Evolutionary conservation across 2,113 vertebrate species (phyloP), one percentile per base, ranked within the genome.

Genomic region (Dinomys branickii): DNA sequence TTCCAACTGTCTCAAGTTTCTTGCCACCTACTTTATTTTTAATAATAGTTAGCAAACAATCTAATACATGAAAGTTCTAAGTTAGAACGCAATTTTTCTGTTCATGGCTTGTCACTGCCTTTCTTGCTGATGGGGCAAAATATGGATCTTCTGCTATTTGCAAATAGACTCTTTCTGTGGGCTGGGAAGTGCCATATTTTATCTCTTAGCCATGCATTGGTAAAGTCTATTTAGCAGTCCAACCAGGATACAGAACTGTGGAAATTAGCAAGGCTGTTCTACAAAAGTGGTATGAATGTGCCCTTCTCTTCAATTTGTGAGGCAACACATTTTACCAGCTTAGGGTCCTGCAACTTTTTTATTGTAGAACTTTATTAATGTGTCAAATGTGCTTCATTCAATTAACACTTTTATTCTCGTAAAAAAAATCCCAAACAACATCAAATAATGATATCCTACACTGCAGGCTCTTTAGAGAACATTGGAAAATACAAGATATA

Each of bases 1-100:
- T 52, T 95, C 94, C 44, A 67, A 71, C 71, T 92, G 54, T 93
- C 63, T 91, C 67, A 90, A 71, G 87, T 75, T 90, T 93, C 88
- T 90, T 90, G 78, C 24, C 54, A 69, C 38, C 77, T 93, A 89
- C 86, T 93, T 95, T 71, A 88, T 85, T 96, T 95, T 97, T 88
- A 94, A 94, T 81, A 89, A 95, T 56, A 86, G 30, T 77, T 94
- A n/a, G 20, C 82, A 65, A 91, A 94, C 54, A 95, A 87, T 54
- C 47, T 88, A 56, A 90, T 73, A 44, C 24, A 85, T 94, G 91
- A 71, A 44, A 94, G 83, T 35, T 63, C 77, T 92, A 93, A 78
- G 24, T 90, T 87, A 95, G 82, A 90, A 58, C 41, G 38, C 38
- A 90, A 59, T 38, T 90, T 91, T 84, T 83, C 75, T 95, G 38